Evolutionary conservation across 1,140 invertebrate species (phyloP), one percentile per base, ranked within the genome.

Genomic region (Euglossa dilemma): DNA sequence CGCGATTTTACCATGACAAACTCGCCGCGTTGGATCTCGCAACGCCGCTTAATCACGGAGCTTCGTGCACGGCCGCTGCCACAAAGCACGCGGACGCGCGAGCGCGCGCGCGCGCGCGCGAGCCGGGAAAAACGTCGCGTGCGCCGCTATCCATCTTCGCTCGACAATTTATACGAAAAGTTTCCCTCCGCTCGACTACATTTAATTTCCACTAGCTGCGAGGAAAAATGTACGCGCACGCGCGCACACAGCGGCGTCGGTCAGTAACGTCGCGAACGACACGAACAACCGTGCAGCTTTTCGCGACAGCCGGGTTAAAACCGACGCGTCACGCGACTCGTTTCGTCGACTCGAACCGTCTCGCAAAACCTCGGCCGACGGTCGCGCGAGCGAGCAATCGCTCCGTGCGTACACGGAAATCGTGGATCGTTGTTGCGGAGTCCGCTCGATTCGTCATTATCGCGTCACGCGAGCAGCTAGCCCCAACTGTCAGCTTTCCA

Each of bases 391-490:
- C 8, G 9, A 12, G 12, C 0, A 50, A 56, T 45, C 63, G 75
- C n/a, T n/a, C n/a, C 47, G 36, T 66, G 45, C 18, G 18, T 63
- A 63, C 77, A 11, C 47, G 0, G 47, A 12, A 50, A 50, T 4
- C 36, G 36, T 36, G 36, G 36, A 36, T 36, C 1, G 36, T 36
- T 36, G 36, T 36, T 36, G 4, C 36, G 1, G 36, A 36, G 36
- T 36, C 36, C 77, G 16, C 83, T 89, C 88, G 85, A 91, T 86
- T 86, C 85, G 81, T 86, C 77, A 87, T 91, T 90, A 89, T 87
- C 83, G 79, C 52, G 85, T 91, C 87, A 90, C 81, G 83, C 85
- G 66, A 88, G 69, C 73, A 75, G 52, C 78, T 67, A 66, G 47
- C 28, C 47, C 54, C 45, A 57, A 71, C 73, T 47, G 85, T 83